phyloP scores from a whole-genome alignment of 2,113 vertebrate genomes.

The Tinamus guttatus region DNA sequence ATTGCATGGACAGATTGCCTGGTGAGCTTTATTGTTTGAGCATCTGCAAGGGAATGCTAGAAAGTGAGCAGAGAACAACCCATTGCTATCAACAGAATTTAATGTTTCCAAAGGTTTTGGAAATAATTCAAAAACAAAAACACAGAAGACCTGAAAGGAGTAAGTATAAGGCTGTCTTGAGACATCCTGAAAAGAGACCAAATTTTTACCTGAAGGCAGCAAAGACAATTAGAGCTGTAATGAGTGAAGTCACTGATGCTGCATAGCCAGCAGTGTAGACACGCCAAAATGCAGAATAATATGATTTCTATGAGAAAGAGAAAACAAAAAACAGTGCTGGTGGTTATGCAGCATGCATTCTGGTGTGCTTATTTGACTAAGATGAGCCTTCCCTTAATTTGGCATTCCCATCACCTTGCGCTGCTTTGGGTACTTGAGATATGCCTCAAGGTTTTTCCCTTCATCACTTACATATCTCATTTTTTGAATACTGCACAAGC shows the following conservation, averaged over 20 bases:
- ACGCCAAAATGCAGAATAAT: conserved; percentile 76
- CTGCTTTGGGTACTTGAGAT: rapidly evolving
- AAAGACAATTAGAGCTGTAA: conserved; percentile 76
- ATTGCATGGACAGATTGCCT: not conserved
- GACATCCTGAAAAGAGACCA: not conserved
- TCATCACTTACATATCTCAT: rapidly evolving
- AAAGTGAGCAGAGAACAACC: not conserved
- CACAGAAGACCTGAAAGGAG: not conserved
- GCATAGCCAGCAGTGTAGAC: conserved; percentile 81
- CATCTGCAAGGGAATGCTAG: not conserved
- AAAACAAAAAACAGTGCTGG: conserved; percentile 23
- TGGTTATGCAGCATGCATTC: not conserved
- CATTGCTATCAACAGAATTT: not conserved
- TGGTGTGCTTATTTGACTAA: not conserved
- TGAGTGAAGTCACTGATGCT: conserved; percentile 74
- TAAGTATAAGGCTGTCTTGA: not conserved
- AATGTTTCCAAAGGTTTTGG: not conserved
- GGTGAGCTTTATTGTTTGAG: not conserved
- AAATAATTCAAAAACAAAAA: not conserved
- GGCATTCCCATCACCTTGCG: not conserved
- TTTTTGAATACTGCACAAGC: not conserved
- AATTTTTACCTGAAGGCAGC: conserved; percentile 72
- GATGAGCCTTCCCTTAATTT: not conserved
- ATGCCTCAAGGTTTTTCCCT: not conserved
- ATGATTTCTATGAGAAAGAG: conserved; percentile 65